Percentiles rank a stretch among this genome's conserved stretches.
Evolutionary conservation across 2,888 invertebrate genomes (phyloP).

Genomic region (Drosophila stalkeri): DNA sequence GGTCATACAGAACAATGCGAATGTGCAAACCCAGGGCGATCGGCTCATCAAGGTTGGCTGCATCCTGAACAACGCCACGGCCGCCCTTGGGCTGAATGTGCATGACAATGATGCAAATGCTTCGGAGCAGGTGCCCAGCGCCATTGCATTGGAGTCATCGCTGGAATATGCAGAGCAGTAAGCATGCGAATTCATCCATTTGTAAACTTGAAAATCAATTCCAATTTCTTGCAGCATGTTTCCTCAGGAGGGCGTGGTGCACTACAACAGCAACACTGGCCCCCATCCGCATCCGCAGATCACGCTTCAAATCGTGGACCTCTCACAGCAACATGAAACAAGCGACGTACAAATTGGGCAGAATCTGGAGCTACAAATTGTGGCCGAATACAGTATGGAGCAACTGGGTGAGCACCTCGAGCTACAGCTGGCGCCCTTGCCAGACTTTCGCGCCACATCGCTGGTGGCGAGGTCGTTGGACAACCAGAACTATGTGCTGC

Average conservation of each 20-base stretch:
- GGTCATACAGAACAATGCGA: conserved; percentile 93
- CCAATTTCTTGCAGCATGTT: conserved; percentile 74
- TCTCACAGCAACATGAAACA: conserved; percentile 86
- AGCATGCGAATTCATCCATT: conserved; percentile 43
- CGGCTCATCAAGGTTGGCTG: conserved; percentile 92
- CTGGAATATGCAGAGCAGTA: conserved; percentile 87
- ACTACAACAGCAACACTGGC: conserved; percentile 64
- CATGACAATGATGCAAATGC: conserved; percentile 63
- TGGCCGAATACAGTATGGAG: conserved; percentile 84
- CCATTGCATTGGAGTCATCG: conserved; percentile 87
- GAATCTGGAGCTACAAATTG: conserved; percentile 88
- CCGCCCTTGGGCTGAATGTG: conserved; percentile 36
- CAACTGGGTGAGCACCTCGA: conserved; percentile 61
- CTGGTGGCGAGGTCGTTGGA: conserved; percentile 92
- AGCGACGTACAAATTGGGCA: conserved; percentile 89
- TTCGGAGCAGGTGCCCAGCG: conserved; percentile 84
- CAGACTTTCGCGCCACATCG: conserved; percentile 91
- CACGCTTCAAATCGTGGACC: conserved; percentile 87
- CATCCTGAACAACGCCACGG: conserved; percentile 87
- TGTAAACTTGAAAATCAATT: neutral
- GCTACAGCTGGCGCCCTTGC: conserved; percentile 85
- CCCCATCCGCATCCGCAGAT: conserved; percentile 75
- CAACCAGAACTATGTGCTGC: conserved; percentile 89
- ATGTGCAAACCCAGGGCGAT: conserved; percentile 94
- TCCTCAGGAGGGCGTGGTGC: conserved; percentile 85